Percentiles rank a stretch among this genome's conserved stretches.
Conservation (phyloP, 2,113 vertebrate species). For the Nicator chloris region DNA sequence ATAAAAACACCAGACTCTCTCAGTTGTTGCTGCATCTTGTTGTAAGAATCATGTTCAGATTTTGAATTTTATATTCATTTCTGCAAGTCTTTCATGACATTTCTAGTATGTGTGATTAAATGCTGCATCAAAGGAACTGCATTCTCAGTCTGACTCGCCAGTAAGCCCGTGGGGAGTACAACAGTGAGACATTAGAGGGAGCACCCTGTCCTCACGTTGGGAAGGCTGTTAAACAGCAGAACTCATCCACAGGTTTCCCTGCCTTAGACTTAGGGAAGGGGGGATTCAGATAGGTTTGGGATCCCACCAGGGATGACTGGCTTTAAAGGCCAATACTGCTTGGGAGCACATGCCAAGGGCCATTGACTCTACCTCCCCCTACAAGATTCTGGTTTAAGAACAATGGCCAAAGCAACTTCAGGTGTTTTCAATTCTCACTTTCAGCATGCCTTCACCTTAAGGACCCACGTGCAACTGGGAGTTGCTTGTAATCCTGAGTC, state of each 20-base stretch:
- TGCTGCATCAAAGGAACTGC: neutral
- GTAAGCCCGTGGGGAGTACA: neutral
- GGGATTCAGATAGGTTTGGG: neutral
- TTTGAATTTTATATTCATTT: neutral
- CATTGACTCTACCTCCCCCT: neutral
- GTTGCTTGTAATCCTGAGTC: neutral
- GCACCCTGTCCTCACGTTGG: neutral
- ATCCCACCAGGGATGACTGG: neutral
- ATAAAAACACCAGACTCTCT: neutral
- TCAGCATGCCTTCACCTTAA: neutral
- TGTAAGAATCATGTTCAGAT: neutral
- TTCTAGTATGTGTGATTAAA: neutral
- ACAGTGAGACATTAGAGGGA: neutral
- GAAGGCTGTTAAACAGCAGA: neutral
- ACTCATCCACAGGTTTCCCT: neutral
- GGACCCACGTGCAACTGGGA: rapidly evolving
- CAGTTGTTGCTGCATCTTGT: neutral
- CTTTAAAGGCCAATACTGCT: neutral
- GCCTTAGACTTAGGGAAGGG: neutral
- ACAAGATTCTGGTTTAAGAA: neutral
- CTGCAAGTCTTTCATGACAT: neutral
- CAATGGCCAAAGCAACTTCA: neutral
- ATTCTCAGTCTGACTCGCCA: neutral
- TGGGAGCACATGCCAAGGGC: neutral
- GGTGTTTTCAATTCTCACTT: neutral